These are phyloP conservation scores for Hirtodrosophila alboralis DNA, from an alignment of 2,888 invertebrate species.

Conservation along the genomic window DNA sequence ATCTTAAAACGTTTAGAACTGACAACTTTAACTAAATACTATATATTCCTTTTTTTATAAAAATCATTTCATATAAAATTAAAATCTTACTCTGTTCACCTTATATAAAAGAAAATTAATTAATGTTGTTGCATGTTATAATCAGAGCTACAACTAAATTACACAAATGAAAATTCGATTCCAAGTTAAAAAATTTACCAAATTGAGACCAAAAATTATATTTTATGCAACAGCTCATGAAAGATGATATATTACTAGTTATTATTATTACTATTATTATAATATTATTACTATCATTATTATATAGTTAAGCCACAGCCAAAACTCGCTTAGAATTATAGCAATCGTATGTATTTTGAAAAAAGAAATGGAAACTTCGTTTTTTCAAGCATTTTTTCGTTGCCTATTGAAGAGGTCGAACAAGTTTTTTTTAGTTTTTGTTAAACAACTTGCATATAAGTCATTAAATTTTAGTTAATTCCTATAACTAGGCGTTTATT, in stretches of 20 bases:
- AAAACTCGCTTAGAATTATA: constrained; percentile 38
- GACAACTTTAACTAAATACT: too few relatives aligned
- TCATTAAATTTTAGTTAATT: constrained; percentile 15
- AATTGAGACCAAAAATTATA: constrained; percentile 70
- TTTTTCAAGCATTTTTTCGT: constrained; percentile 39
- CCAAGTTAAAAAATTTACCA: constrained; percentile 55
- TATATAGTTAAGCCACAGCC: constrained; percentile 16
- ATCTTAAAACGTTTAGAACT: too few relatives aligned
- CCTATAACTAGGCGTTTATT: constrained; percentile 1
- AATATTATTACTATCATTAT: too few relatives aligned
- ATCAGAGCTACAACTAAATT: constrained; percentile 49
- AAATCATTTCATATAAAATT: constrained; percentile 2
- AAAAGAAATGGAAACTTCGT: too few relatives aligned
- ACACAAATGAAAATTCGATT: constrained; percentile 47
- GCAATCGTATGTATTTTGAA: constrained; percentile 30
- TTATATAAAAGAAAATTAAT: neutral
- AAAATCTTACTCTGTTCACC: constrained; percentile 3
- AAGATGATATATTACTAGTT: constrained; percentile 9
- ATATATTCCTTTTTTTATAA: too few relatives aligned
- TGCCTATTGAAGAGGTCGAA: constrained; percentile 8
- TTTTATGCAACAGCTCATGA: constrained; percentile 12
- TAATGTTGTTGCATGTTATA: constrained; percentile 6
- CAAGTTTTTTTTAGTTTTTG: constrained; percentile 1
- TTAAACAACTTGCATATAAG: constrained; percentile 21
- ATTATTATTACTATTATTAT: too few relatives aligned